Base-by-base conservation (phyloP, 2,888 invertebrate genomes). In the Acanthosoma haemorrhoidale region DNA sequence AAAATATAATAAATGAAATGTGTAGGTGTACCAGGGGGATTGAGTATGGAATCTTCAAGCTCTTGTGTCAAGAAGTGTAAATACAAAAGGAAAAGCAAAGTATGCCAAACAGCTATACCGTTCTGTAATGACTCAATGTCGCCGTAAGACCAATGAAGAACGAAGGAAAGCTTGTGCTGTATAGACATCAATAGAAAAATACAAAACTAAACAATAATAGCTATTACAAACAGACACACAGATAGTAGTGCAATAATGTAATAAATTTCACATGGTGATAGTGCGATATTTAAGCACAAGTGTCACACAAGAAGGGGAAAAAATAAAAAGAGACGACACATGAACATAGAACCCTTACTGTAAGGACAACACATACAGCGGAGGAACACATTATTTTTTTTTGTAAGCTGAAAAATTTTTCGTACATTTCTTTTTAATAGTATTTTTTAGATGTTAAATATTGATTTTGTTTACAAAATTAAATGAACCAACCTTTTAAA, bases 401-500 rank as follows among this genome's bases (percentile, higher is more conserved):
- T 34, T 16, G 60, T 34, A 60, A 60, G 36, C 60, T 32, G 32
- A 32, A 60, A 34, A 34, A 60, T 29, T 60, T 29, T 32, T 29
- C 29, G 29, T 60, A 29, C n/a, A 1, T 36, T 34, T 16, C n/a
- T 31, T 11, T 15, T 60, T 32, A 6, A 11, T 36, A 36, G 6
- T 59, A 31, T 31, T n/a, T 59, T 59, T 60, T 32, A 34, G 29
- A n/a, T n/a, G n/a, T 51, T 25, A 25, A 25, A 51, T 51, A 25
- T 51, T 51, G 21, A n/a, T 59, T 59, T 4, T 59, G 11, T 59
- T 59, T 59, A 32, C 59, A 59, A 64, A 64, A 64, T 64, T 41
- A 41, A 64, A 64, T 64, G 29, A 67, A 67, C 67, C 29, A 67
- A 67, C 67, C 67, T 67, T 67, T 67, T 43, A 43, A 21, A 64